Evolutionary conservation across 53 echinoderm and acorn worm species (phyloP), one percentile per base, ranked within the genome.

Genomic region (Luidia sarsii): DNA sequence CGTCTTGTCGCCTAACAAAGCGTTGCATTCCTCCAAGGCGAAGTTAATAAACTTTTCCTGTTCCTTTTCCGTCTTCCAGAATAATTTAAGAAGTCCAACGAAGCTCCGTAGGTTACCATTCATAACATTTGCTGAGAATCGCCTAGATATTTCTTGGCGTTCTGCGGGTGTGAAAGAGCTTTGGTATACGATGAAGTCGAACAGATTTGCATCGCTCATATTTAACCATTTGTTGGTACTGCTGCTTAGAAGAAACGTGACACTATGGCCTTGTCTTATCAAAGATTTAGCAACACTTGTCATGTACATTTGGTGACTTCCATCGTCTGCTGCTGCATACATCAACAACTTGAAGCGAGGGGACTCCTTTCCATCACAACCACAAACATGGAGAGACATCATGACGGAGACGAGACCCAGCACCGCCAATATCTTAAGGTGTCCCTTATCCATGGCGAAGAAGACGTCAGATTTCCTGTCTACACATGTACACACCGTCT

Each of bases 331-430:
- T 3, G 36, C 38, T n/a, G 64, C 38, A 38, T 64, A 64, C 6
- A 64, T 9, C 38, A 64, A 36, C n/a, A 64, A 64, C 64, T 64
- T 64, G 36, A 64, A 64, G n/a, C n/a, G n/a, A n/a, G n/a, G n/a
- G n/a, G n/a, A n/a, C n/a, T n/a, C n/a, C n/a, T n/a, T n/a, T n/a
- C n/a, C n/a, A n/a, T n/a, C n/a, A n/a, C n/a, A n/a, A n/a, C n/a
- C n/a, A n/a, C n/a, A n/a, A n/a, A n/a, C n/a, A n/a, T n/a, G n/a
- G n/a, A n/a, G n/a, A n/a, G n/a, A n/a, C n/a, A n/a, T n/a, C n/a
- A n/a, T n/a, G n/a, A n/a, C n/a, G n/a, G n/a, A n/a, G n/a, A n/a
- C n/a, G n/a, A n/a, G n/a, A n/a, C n/a, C n/a, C n/a, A n/a, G n/a
- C n/a, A n/a, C n/a, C n/a, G n/a, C n/a, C n/a, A n/a, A n/a, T n/a